Conservation (phyloP, 2,113 vertebrate genomes). For the Pterocles burchelli region DNA sequence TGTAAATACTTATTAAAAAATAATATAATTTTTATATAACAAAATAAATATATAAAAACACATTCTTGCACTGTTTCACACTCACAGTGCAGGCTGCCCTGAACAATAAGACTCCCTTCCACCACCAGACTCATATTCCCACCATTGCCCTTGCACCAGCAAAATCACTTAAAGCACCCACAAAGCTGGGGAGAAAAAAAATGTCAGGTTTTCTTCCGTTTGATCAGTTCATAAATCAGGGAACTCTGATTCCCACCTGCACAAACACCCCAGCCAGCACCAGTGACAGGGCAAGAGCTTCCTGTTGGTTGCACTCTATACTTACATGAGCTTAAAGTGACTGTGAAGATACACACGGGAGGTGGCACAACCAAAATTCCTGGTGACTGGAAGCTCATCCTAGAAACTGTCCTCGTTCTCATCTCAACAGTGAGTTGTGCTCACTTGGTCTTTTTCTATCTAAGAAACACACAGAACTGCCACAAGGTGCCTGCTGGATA, state of each 20-base stretch:
- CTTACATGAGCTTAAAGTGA: neutral
- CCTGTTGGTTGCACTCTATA: neutral
- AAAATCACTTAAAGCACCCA: neutral
- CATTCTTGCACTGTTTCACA: neutral
- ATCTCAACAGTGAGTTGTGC: fast-evolving
- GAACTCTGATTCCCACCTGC: neutral
- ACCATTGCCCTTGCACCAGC: neutral
- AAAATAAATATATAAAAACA: neutral
- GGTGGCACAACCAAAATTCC: neutral
- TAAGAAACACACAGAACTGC: neutral
- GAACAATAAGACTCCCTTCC: neutral
- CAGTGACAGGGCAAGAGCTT: neutral
- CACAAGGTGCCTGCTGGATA: neutral
- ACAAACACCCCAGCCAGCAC: neutral
- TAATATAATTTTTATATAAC: neutral
- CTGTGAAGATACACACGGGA: neutral
- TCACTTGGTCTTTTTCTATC: neutral
- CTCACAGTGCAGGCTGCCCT: neutral
- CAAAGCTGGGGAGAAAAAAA: neutral
- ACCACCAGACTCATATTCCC: neutral
- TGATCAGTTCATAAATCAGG: neutral
- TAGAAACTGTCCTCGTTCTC: neutral
- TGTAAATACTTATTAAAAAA: neutral
- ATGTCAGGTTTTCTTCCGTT: neutral
- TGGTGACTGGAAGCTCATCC: neutral